These are phyloP conservation scores for Xyrichtys novacula DNA, from an alignment of 2,797 vertebrate species.

Conservation along the genomic window DNA sequence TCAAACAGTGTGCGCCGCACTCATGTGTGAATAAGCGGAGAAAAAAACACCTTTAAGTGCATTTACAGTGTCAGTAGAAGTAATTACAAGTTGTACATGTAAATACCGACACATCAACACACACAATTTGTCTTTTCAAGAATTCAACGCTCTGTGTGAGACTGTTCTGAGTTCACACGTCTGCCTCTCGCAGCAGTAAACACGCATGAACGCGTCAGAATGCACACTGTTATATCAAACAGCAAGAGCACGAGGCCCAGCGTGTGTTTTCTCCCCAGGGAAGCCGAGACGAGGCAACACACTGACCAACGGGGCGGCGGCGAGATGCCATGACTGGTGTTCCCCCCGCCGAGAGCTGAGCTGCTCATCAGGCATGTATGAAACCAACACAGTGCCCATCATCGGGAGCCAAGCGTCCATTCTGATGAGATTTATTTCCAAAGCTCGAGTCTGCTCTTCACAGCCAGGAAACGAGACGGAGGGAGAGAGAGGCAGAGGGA, in stretches of 20 bases:
- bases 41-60: not conserved
- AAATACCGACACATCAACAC: conserved; percentile 6
- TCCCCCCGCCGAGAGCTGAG: conserved; percentile 65
- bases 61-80: not conserved
- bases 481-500: conserved; percentile 23
- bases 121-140: conserved; percentile 7
- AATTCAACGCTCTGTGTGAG: conserved; percentile 39
- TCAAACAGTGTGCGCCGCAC: conserved; percentile 31
- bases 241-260: conserved; percentile 65
- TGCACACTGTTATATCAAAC: conserved; percentile 61
- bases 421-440: conserved; percentile 84
- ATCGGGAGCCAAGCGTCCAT: conserved; percentile 76
- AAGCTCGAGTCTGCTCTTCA: conserved; percentile 67
- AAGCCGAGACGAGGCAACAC: conserved; percentile 48
- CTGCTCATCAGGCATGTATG: conserved; percentile 78
- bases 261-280: conserved; percentile 60
- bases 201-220: conserved; percentile 42
- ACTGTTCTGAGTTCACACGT: conserved; percentile 39
- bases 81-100: conserved; percentile 8
- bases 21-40: conserved; percentile 9
- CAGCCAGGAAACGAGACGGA: conserved; percentile 66
- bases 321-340: conserved; percentile 62
- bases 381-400: conserved; percentile 72
- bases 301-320: conserved; percentile 60
- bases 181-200: conserved; percentile 59